phyloP scores from a whole-genome alignment of 2,797 vertebrate species.

The Clarias fuscus region DNA sequence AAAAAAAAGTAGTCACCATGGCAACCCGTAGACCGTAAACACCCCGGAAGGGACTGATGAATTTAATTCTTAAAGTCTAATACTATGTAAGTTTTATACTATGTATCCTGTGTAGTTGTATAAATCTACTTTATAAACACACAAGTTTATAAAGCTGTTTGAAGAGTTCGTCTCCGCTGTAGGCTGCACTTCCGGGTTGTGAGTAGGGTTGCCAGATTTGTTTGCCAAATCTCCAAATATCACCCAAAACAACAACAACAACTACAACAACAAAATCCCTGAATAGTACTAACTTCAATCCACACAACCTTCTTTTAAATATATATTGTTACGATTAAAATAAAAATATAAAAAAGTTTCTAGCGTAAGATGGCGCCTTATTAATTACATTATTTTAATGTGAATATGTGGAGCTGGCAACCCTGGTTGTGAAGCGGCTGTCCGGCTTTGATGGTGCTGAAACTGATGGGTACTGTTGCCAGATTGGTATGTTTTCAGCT shows the following conservation, averaged over 20 bases:
- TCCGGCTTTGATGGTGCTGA: constrained; percentile 83
- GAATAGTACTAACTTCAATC: not conserved
- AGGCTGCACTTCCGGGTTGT: not conserved
- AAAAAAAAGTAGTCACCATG: not conserved
- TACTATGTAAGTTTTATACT: not conserved
- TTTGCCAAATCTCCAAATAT: too few species aligned
- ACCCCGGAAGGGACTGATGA: not conserved
- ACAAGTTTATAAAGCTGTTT: not conserved
- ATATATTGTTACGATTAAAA: not conserved
- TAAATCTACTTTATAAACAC: not conserved
- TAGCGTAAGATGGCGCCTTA: not conserved
- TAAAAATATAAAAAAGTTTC: not conserved
- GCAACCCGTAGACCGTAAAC: not conserved
- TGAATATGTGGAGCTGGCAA: not conserved
- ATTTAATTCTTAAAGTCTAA: not conserved
- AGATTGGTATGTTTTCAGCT: not conserved
- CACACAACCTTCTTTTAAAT: not conserved
- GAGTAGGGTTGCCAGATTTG: not conserved
- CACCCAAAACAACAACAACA: not conserved
- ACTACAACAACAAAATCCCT: not conserved
- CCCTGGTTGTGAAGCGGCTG: constrained; percentile 67
- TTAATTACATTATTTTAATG: too few species aligned
- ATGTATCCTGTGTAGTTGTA: too few species aligned
- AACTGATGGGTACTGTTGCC: constrained; percentile 59
- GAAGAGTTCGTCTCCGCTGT: not conserved